These are phyloP conservation scores for Oophaga sylvatica DNA, from an alignment of 2,797 vertebrate species.

Conservation along the genomic window DNA sequence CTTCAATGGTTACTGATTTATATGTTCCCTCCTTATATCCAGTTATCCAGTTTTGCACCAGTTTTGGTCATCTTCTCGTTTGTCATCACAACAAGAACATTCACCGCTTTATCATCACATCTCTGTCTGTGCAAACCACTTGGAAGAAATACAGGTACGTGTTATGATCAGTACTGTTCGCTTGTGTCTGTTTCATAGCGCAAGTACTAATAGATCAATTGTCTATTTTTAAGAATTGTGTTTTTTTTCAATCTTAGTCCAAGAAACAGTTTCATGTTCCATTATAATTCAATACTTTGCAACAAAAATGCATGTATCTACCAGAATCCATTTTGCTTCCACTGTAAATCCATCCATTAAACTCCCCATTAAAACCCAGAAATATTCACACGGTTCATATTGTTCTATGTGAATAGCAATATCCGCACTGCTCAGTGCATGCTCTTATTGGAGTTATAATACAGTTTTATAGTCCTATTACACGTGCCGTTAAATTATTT, in stretches of 20 bases:
- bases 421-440: conserved; percentile 31
- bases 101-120: no score
- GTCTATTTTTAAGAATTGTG: background rate
- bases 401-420: conserved; percentile 17
- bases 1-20: no score
- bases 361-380: conserved; percentile 24
- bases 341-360: conserved; percentile 49
- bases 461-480: conserved; percentile 61
- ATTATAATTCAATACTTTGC: background rate
- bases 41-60: no score
- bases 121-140: no score
- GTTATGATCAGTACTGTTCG: no score
- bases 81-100: no score
- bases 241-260: background rate
- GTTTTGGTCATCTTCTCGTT: no score
- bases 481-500: conserved; percentile 61
- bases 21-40: no score
- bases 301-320: conserved; percentile 20
- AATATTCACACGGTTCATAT: conserved; percentile 43
- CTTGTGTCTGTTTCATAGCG: no score
- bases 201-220: no score
- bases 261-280: background rate
- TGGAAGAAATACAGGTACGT: no score
- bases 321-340: conserved; percentile 30
- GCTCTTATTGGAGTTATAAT: conserved; percentile 59